phyloP scores from a whole-genome alignment of 2,113 vertebrate genomes.

The Phalacrocorax brasilianus region DNA sequence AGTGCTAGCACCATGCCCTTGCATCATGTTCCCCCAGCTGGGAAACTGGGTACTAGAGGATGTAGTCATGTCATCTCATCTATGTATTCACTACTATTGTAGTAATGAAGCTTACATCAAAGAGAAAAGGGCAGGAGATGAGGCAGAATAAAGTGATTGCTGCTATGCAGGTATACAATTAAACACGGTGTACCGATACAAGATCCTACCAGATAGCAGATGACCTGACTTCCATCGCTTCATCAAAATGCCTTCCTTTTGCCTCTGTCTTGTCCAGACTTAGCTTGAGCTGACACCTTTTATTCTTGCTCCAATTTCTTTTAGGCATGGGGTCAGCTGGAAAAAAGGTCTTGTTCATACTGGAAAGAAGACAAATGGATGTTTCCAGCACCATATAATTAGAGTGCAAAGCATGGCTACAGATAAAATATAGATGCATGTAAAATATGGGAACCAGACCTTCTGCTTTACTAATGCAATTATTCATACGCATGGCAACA shows the following conservation, averaged over 20 bases:
- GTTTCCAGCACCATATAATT: constrained; percentile 9
- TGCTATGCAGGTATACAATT: not conserved
- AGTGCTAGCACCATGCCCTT: not conserved
- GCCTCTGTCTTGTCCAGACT: not conserved
- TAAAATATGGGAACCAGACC: constrained; percentile 37
- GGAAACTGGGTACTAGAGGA: not conserved
- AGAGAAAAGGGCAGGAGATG: not conserved
- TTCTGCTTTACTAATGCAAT: constrained; percentile 51
- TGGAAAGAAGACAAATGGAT: constrained; percentile 17
- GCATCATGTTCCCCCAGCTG: not conserved
- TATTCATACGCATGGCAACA: constrained; percentile 50
- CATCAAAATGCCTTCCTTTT: not conserved
- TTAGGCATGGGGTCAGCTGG: not conserved
- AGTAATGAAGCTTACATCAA: not conserved
- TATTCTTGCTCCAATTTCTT: constrained; percentile 10
- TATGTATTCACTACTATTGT: not conserved
- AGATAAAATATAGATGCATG: constrained; percentile 46
- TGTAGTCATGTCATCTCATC: not conserved
- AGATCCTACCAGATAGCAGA: not conserved
- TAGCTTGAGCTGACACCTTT: not conserved
- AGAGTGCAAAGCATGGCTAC: constrained; percentile 5
- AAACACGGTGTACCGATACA: not conserved
- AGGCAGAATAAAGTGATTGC: not conserved
- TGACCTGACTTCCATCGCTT: not conserved
- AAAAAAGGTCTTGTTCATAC: not conserved